These are phyloP conservation scores for Zingel zingel DNA, from an alignment of 2,113 vertebrate species.

Conservation along the genomic window DNA sequence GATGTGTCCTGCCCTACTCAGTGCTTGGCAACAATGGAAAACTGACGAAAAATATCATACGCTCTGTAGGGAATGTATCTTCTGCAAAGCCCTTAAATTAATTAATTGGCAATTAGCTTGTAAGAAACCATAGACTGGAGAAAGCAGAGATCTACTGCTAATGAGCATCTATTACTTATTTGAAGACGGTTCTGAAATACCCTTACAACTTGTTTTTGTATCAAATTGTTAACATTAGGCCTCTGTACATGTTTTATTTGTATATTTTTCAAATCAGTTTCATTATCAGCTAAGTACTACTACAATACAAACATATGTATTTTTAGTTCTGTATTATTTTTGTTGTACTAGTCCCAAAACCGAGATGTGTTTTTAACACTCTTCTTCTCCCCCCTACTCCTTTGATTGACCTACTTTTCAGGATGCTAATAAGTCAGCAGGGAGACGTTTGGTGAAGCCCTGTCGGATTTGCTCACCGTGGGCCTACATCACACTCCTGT, in stretches of 20 bases:
- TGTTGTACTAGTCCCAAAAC: not conserved
- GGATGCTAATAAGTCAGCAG: slow-evolving; percentile 83
- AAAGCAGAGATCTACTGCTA: slow-evolving; percentile 60
- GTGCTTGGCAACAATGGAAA: slow-evolving; percentile 29
- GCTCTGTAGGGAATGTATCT: slow-evolving; percentile 22
- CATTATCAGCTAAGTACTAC: not conserved
- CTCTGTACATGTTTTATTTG: not conserved
- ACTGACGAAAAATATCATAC: not conserved
- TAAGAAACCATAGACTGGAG: slow-evolving; percentile 25
- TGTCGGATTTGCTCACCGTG: slow-evolving; percentile 64
- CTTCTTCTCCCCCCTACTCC: slow-evolving; percentile 33
- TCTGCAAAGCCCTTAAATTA: slow-evolving; percentile 56
- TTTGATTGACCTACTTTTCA: slow-evolving; percentile 86
- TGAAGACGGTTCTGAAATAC: slow-evolving; percentile 46
- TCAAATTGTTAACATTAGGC: slow-evolving; percentile 5
- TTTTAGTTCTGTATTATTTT: slow-evolving; percentile 2
- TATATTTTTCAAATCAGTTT: not conserved
- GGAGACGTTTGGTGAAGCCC: slow-evolving; percentile 72
- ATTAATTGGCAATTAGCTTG: slow-evolving; percentile 84
- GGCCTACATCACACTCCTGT: slow-evolving; percentile 62
- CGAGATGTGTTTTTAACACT: slow-evolving; percentile 42
- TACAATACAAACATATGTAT: not conserved
- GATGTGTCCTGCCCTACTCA: slow-evolving; percentile 12
- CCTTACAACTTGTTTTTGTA: not conserved
- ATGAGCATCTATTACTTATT: slow-evolving; percentile 80